Evolutionary conservation across 2,113 vertebrate genomes (phyloP), one percentile per base, ranked within the genome.

Genomic region (Corythaeola cristata): DNA sequence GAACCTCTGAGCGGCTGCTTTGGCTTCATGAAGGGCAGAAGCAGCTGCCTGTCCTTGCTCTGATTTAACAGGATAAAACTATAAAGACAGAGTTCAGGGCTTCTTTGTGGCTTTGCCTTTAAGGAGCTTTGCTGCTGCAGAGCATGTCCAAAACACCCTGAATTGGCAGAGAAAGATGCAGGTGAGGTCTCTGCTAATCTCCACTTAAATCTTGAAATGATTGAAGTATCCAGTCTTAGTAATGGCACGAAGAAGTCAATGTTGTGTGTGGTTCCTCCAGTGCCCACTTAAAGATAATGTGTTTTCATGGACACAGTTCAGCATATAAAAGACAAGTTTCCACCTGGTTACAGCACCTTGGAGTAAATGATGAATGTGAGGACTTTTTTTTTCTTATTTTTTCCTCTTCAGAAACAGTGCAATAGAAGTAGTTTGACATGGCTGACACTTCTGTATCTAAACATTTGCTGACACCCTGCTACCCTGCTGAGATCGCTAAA

Each of bases 231-330:
- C 21, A 11, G 39, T 52, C 52, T 72, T 79, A 89, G 85, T 4
- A 7, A 56, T 77, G 85, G 79, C 79, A 44, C 22, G 76, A 82
- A 92, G 84, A 45, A 79, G 85, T 89, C 85, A 75, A 19, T 59
- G 85, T 69, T 71, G 73, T 79, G 68, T 72, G 81, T 87, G 83
- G 88, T 75, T 95, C 64, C 85, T 94, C 85, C 82, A 76, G 91
- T 89, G 91, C 85, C 75, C 85, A 88, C 87, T 97, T 94, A 94
- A 94, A 86, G 68, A 68, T 91, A 94, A 93, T 91, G 85, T 66
- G 72, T 68, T 97, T 93, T 90, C 85, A 86, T 64, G 66, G 85
- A 91, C 80, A 90, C 84, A 86, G 88, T 89, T 77, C 89, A 88
- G 88, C 88, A 44, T 45, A 91, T 83, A 93, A 95, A 96, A 93